phyloP scores from a whole-genome alignment of 2,113 vertebrate species.

The Poeciliopsis retropinna region DNA sequence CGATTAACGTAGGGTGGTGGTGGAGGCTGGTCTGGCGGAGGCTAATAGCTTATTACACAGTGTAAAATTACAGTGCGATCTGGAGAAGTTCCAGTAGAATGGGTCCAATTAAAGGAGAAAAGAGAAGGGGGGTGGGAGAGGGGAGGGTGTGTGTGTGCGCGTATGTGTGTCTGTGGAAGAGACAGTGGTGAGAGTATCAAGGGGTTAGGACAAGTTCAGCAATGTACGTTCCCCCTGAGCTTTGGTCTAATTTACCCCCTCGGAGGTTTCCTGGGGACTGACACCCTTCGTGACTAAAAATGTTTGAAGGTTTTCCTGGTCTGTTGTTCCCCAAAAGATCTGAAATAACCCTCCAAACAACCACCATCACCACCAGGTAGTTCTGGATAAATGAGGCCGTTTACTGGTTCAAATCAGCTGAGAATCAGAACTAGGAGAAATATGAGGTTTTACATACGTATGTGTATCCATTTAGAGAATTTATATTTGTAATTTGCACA shows the following conservation, averaged over 20 bases:
- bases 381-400: no score
- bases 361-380: no score
- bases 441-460: background rate
- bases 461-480: no score
- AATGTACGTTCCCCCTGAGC: conserved; percentile 65
- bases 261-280: conserved; percentile 51
- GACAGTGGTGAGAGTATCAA: conserved; percentile 16
- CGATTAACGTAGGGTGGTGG: conserved; percentile 70
- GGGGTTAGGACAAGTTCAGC: conserved; percentile 51
- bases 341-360: conserved; percentile 30
- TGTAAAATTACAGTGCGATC: conserved; percentile 77
- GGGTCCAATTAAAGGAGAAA: conserved; percentile 78
- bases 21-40: conserved; percentile 33
- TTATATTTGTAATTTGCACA: no score
- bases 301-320: conserved; percentile 48
- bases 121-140: background rate
- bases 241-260: conserved; percentile 62
- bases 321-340: conserved; percentile 44
- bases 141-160: conserved; percentile 22
- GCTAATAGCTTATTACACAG: conserved; percentile 81
- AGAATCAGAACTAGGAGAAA: conserved; percentile 27
- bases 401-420: conserved; percentile 17
- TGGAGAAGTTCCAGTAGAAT: conserved; percentile 73
- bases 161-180: conserved; percentile 25
- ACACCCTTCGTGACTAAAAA: conserved; percentile 46